Evolutionary conservation across 1,140 invertebrate genomes (phyloP).

Genomic region (Micrasema longulum): DNA sequence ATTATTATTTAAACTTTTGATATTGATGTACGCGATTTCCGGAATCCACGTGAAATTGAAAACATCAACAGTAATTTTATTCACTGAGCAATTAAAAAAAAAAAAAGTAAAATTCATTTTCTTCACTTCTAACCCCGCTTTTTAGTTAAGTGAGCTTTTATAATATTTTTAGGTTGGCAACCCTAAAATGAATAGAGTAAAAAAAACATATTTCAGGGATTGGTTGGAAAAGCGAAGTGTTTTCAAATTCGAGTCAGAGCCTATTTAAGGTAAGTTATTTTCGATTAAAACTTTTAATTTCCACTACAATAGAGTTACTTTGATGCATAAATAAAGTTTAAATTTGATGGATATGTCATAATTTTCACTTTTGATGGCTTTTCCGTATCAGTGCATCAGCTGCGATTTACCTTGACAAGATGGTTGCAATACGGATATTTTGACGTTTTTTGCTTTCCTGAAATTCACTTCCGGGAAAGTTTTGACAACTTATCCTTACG

Average conservation of each 20-base stretch:
- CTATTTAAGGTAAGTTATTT: conserved; percentile 42
- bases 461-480: conserved; percentile 44
- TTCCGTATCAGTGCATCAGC: conserved; percentile 47
- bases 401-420: conserved; percentile 50
- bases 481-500: no score
- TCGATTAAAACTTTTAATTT: neutral
- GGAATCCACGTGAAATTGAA: no score
- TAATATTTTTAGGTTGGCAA: conserved; percentile 31
- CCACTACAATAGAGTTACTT: conserved; percentile 9
- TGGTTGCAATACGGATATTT: conserved; percentile 45
- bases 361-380: conserved; percentile 23
- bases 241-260: conserved; percentile 47
- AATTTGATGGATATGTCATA: no score
- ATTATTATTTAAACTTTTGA: no score
- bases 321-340: conserved; percentile 11
- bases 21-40: no score
- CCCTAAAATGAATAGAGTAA: conserved; percentile 42
- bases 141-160: no score
- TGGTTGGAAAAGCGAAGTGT: conserved; percentile 48
- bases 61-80: no score
- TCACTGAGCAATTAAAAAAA: no score
- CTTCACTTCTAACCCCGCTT: no score
- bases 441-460: conserved; percentile 37
- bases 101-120: no score
- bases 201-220: conserved; percentile 48